Evolutionary conservation across 1,140 invertebrate genomes (phyloP), one percentile per base, ranked within the genome.

Genomic region (Pogonomyrmex californicus): DNA sequence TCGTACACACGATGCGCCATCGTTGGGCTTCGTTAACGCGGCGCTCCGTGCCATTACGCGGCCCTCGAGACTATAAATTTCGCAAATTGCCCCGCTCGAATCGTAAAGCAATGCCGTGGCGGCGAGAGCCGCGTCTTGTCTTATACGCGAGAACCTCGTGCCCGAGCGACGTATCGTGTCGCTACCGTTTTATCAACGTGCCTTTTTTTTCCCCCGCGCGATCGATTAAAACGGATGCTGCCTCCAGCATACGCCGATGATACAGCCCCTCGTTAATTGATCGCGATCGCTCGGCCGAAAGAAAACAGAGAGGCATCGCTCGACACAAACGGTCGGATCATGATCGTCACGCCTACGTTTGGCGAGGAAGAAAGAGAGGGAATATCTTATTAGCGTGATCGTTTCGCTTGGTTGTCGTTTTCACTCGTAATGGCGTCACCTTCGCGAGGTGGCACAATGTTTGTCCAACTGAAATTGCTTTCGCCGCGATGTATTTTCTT

Each of bases 1-100:
- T 79, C 44, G 85, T 58, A 23, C 23, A 23, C 23, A 36, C 14
- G 30, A 75, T 12, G n/a, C 49, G 47, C 76, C 78, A 76, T 91
- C 75, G 56, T 90, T 58, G 54, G 56, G 58, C 89, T 89, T 91
- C 89, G 90, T 91, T 91, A 91, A 90, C 82, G 85, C 89, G 73
- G 47, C 47, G 85, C 60, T 71, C 66, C 82, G 17, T 63, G 44
- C 41, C 79, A 75, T 83, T 49, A 60, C 73, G 44, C 63, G 3
- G 60, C 88, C 54, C 10, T 7, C 17, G 86, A 85, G 77, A 86
- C 91, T 75, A 90, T 91, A 92, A 92, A 92, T 92, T 91, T 90
- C 70, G 58, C 87, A 91, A 92, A 92, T 89, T 90, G 89, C 82
- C 54, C 63, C 68, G 87, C 87, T 92, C 91, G 87, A 88, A 87